Evolutionary conservation across 2,888 invertebrate genomes (phyloP), one percentile per base, ranked within the genome.

Genomic region (Sthenelais limicola): DNA sequence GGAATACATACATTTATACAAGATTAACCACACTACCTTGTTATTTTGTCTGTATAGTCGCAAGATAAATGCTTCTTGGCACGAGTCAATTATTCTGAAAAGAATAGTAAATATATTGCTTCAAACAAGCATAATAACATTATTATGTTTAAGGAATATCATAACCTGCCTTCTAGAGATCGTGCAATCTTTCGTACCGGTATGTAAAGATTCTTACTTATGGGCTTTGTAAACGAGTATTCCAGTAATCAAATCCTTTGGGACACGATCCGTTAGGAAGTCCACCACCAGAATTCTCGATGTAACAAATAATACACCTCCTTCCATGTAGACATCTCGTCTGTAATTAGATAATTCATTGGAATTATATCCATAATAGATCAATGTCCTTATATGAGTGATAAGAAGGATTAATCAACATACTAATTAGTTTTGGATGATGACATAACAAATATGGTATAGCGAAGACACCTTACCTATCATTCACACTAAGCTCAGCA

Each of bases 261-360:
- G 98, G 47, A 99, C 91, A 77, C 97, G 91, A 74, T 94, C 93
- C 87, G 96, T 97, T 69, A 99, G 90, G 79, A 99, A 90, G 90
- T 99, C 99, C 5, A 99, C 96, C 3, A 99, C 96, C 72, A 99
- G 90, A 80, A 99, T 96, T 74, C 97, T 91, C 7, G 97, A 94
- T 2, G 97, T 95, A 43, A 98, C 92, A 89, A 99, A 97, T 83
- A 97, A 92, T 69, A 98, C 92, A 2, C 99, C 99, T 68, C 99
- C 99, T 80, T 94, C 92, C 76, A 95, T 89, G 88, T 99, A 99
- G 49, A 94, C 90, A 70, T 82, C 77, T 67, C 87, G 84, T 49
- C 89, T 87, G 75, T 68, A 79, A 12, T 26, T n/a, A 5, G 24
- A 51, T 5, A 43, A 51, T 21, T 21, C 51, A 51, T 18, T 12